phyloP scores from a whole-genome alignment of 2,113 vertebrate species.

The Colius striatus region DNA sequence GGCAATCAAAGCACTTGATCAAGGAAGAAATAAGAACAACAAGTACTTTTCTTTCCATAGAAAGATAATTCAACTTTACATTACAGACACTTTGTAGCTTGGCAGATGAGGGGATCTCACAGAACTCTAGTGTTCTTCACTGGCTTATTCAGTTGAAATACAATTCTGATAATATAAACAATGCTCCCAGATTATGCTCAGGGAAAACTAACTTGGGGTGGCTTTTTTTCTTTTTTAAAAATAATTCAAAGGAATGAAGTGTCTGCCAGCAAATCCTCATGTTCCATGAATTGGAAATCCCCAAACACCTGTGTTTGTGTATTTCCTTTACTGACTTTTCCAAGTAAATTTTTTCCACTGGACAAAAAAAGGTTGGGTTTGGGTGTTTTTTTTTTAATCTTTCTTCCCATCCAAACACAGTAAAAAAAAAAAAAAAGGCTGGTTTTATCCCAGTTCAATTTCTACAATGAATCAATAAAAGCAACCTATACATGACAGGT shows the following conservation, averaged over 20 bases:
- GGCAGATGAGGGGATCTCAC: not conserved
- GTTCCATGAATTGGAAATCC: not conserved
- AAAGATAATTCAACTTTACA: not conserved
- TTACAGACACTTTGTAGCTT: not conserved
- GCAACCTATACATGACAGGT: not conserved
- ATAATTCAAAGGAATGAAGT: not conserved
- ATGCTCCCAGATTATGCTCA: not conserved
- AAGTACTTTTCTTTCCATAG: not conserved
- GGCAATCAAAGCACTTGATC: not conserved
- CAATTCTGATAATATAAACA: not conserved
- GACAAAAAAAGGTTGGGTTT: not conserved
- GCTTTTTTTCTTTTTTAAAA: not conserved
- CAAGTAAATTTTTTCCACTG: slow-evolving; percentile 8
- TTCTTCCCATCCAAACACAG: not conserved
- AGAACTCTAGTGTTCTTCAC: not conserved
- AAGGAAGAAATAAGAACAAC: not conserved
- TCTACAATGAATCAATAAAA: slow-evolving; percentile 6
- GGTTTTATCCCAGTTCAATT: not conserved
- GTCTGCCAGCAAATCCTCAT: slow-evolving; percentile 12
- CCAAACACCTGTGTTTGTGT: not conserved
- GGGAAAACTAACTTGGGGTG: not conserved
- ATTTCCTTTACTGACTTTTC: not conserved
- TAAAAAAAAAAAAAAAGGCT: not conserved
- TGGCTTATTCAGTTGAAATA: not conserved
- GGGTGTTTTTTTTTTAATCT: not conserved